A percentile compares a stretch with the other conserved stretches of the same genome.
phyloP scores from a whole-genome alignment of 37 sponge, comb jelly and placozoan species.

The Geodia barretti region DNA sequence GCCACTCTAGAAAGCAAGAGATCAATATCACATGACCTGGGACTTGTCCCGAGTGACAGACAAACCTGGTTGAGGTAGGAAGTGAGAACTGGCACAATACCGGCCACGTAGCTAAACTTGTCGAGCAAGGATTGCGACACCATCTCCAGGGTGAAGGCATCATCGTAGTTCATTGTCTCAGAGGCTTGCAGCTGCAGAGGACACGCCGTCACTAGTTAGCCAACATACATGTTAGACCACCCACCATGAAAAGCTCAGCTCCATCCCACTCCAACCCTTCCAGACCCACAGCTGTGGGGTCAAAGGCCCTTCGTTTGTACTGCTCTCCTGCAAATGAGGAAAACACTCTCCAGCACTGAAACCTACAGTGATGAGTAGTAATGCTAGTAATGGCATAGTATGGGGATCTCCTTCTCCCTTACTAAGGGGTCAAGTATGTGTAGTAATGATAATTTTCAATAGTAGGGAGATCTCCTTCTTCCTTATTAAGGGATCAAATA shows the following conservation, averaged over 20 bases:
- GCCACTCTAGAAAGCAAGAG: too few species aligned
- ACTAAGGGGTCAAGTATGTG: too few species aligned
- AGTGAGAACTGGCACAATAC: slow-evolving; percentile 69
- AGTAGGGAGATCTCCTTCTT: too few species aligned
- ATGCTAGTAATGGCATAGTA: too few species aligned
- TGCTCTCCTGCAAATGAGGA: neutral
- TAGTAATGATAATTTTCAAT: too few species aligned
- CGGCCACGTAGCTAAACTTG: slow-evolving; percentile 75
- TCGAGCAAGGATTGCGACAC: slow-evolving; percentile 45
- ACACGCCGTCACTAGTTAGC: too few species aligned
- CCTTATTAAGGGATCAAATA: too few species aligned
- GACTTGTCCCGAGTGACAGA: too few species aligned
- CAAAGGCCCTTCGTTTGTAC: slow-evolving; percentile 16
- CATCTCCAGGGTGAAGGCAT: slow-evolving; percentile 77
- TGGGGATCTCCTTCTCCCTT: too few species aligned
- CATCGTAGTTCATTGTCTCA: slow-evolving; percentile 61
- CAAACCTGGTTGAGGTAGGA: slow-evolving; percentile 52
- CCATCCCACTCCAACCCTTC: slow-evolving; percentile 65
- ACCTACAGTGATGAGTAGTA: too few species aligned
- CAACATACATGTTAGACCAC: slow-evolving; percentile 1
- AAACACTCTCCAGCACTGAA: too few species aligned
- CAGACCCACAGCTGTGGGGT: slow-evolving; percentile 40
- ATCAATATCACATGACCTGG: too few species aligned
- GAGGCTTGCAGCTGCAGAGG: slow-evolving; percentile 23
- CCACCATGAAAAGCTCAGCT: slow-evolving; percentile 53